Evolutionary conservation across 30 jellyfish, hydroid and myxozoan species (phyloP), one percentile per base, ranked within the genome.

Genomic region (Mastigias papua): DNA sequence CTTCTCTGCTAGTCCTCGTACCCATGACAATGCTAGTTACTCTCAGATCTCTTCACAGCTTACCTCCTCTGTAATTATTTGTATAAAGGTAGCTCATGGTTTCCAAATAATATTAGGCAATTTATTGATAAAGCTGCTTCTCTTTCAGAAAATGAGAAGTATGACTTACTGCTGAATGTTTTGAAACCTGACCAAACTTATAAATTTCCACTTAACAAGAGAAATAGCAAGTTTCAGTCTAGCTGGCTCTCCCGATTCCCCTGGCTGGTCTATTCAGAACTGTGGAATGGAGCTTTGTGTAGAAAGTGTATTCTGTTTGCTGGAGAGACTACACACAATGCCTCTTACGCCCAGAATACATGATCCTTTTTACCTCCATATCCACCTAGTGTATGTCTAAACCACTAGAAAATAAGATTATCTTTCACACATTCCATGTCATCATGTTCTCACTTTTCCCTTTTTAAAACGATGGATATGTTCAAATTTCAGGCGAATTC

Each of bases 271-370:
- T 46, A 46, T 16, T 46, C 60, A 46, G 60, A 46, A 46, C 13
- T 15, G 7, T 49, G 48, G 25, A 80, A 86, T 86, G 95, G 90
- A 10, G 95, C 95, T 2, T 73, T 86, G 61, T 86, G 89, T 48
- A 37, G 0, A 25, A 13, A 60, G 20, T 86, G 89, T 75, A 62
- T 86, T 28, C 60, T 86, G 33, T 86, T 86, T 74, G 89, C 81
- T 19, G 34, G n/a, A 29, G 81, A 70, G 20, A 46, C 13, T 16
- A 42, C 66, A 22, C 79, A 65, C 17, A 82, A 82, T 82, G 49
- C 76, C 0, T 23, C 51, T 9, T n/a, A n/a, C n/a, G n/a, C n/a
- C n/a, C n/a, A n/a, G n/a, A n/a, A n/a, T n/a, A n/a, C n/a, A n/a
- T n/a, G n/a, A n/a, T n/a, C n/a, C n/a, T n/a, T n/a, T n/a, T n/a